Evolutionary conservation across 1,140 invertebrate species (phyloP), one percentile per base, ranked within the genome.

Genomic region (Drosophila tani): DNA sequence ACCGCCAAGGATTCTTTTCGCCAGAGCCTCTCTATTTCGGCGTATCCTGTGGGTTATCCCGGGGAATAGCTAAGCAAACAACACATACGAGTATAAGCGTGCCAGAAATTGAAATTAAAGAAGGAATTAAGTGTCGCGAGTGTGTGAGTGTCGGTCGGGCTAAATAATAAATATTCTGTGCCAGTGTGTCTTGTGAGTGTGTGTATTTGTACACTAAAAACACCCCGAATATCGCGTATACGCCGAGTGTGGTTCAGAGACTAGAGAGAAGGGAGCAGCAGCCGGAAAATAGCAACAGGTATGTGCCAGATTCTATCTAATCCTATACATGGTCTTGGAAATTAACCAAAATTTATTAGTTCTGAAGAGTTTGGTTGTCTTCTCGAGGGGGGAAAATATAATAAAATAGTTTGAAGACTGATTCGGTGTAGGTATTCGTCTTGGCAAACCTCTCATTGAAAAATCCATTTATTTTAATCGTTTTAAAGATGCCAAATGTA

Each of bases 81-180:
- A 80, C 87, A 83, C 84, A 70, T 70, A 21, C 21, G 21, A 21
- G 21, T 21, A 71, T n/a, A 88, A 70, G 73, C 80, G 76, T 64
- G 76, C 60, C 73, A 65, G 65, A 84, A 84, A 87, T 88, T 87
- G 85, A 87, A 84, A 81, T 84, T 81, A 84, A 88, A 73, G 86
- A 68, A 56, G 51, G 41, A 67, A 82, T 76, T 71, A 75, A 79
- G 84, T 85, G 83, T 51, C 70, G 70, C 67, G 84, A 80, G 82
- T 67, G 60, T 46, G 67, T 78, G 50, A 41, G 71, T 60, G 67
- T 27, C 12, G 32, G 24, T 35, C 29, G 41, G 40, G 27, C 38
- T 71, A n/a, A 71, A 73, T 59, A 71, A 73, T 59, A 59, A 67
- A 64, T 75, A 75, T 53, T 15, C 9, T 53, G 50, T 57, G 27